Evolutionary conservation across 2,888 invertebrate genomes (phyloP).

Genomic region (Cephus pygmeus): DNA sequence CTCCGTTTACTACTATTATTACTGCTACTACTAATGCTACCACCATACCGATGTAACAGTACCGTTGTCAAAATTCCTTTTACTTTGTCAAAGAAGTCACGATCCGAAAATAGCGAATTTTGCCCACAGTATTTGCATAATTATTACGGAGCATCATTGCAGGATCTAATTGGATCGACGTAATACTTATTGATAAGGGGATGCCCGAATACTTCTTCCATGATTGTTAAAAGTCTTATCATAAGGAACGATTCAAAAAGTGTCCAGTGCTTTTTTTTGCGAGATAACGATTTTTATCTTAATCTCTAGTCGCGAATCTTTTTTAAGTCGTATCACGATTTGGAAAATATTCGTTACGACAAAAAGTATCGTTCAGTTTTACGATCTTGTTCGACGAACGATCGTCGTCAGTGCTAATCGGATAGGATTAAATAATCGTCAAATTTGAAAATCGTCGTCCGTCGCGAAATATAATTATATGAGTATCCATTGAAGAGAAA

Average conservation of each 20-base stretch:
- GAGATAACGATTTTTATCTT: background rate
- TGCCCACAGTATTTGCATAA: background rate
- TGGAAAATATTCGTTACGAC: too few species aligned
- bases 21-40: background rate
- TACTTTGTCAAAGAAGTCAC: background rate
- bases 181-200: background rate
- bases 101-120: background rate
- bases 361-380: too few species aligned
- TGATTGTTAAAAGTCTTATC: background rate
- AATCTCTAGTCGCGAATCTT: too few species aligned
- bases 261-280: background rate
- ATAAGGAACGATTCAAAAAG: background rate
- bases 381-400: background rate
- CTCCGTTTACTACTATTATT: background rate
- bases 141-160: background rate
- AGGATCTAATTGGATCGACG: background rate
- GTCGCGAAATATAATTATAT: background rate
- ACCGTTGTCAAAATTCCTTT: background rate
- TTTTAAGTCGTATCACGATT: background rate
- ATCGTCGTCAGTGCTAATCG: background rate
- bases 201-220: constrained; percentile 2
- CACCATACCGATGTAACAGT: background rate
- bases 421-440: background rate
- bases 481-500: background rate
- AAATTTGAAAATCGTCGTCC: background rate